phyloP scores from a whole-genome alignment of 2,797 vertebrate species.

The Gadopsis marmoratus region DNA sequence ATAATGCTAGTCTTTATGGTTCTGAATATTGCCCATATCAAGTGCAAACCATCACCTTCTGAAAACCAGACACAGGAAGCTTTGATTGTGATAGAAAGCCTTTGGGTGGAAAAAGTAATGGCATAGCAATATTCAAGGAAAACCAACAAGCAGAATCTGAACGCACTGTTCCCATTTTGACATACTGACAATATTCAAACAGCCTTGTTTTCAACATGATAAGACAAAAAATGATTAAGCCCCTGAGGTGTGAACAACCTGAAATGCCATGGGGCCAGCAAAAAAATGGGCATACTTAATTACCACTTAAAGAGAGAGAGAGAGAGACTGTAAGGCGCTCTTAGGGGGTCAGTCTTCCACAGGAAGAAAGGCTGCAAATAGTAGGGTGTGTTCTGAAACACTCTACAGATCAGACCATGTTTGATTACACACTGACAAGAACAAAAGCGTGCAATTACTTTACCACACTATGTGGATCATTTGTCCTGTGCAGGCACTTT shows the following conservation, averaged over 20 bases:
- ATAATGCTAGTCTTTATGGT: not conserved
- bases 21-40: constrained; percentile 14
- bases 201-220: constrained; percentile 45
- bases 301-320: constrained; percentile 58
- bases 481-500: constrained; percentile 41
- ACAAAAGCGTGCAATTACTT: constrained; percentile 70
- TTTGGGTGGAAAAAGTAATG: constrained; percentile 18
- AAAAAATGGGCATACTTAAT: constrained; percentile 68
- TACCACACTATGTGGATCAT: constrained; percentile 21
- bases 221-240: constrained; percentile 54
- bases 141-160: constrained; percentile 21
- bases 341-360: constrained; percentile 52
- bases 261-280: constrained; percentile 61
- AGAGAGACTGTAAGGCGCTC: constrained; percentile 50
- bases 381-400: constrained; percentile 58
- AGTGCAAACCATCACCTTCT: constrained; percentile 7
- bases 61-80: constrained; percentile 13
- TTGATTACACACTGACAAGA: constrained; percentile 69
- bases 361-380: constrained; percentile 66
- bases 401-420: constrained; percentile 61
- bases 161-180: constrained; percentile 18
- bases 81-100: constrained; percentile 20
- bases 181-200: constrained; percentile 44
- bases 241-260: constrained; percentile 52
- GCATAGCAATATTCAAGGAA: constrained; percentile 10